Conservation (phyloP, 2,888 invertebrate species). For the Tortricodes alternella region DNA sequence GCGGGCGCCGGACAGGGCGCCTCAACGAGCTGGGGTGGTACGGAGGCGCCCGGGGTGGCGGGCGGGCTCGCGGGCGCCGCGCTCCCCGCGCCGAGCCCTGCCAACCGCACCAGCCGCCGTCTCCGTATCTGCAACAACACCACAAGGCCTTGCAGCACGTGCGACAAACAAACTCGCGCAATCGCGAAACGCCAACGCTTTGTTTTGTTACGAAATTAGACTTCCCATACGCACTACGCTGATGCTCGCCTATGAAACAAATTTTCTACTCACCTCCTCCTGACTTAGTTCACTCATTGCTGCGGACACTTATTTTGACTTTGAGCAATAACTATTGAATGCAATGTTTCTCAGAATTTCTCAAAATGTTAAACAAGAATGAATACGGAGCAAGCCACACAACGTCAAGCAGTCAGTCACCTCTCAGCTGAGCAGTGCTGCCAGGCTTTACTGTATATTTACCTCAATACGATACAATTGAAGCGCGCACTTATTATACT, state of each 20-base stretch:
- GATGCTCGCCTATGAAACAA: slow-evolving; percentile 70
- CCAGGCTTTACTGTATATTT: not conserved
- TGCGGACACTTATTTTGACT: slow-evolving; percentile 47
- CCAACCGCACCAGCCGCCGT: slow-evolving; percentile 88
- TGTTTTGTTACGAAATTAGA: slow-evolving; percentile 83
- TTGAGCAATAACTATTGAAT: slow-evolving; percentile 45
- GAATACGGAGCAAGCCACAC: slow-evolving; percentile 68
- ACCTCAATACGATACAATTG: not conserved
- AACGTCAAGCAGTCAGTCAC: slow-evolving; percentile 80
- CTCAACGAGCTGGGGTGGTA: slow-evolving; percentile 55
- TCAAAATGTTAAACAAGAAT: slow-evolving; percentile 58
- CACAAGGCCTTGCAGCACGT: slow-evolving; percentile 57
- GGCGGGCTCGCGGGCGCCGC: slow-evolving; percentile 76
- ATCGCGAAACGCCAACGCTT: slow-evolving; percentile 68
- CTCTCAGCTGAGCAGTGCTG: slow-evolving; percentile 66
- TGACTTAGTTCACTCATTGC: slow-evolving; percentile 93
- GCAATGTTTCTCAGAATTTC: slow-evolving; percentile 59
- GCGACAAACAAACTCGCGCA: slow-evolving; percentile 51
- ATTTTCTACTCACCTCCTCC: slow-evolving; percentile 89
- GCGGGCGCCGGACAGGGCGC: slow-evolving; percentile 50
- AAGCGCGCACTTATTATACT: not conserved
- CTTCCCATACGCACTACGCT: slow-evolving; percentile 73
- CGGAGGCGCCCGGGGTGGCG: slow-evolving; percentile 71
- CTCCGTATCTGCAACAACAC: slow-evolving; percentile 86
- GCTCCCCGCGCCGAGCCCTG: slow-evolving; percentile 82